These are phyloP conservation scores for Propithecus perrieri DNA, from an alignment of 2,797 vertebrate species.

Conservation along the genomic window DNA sequence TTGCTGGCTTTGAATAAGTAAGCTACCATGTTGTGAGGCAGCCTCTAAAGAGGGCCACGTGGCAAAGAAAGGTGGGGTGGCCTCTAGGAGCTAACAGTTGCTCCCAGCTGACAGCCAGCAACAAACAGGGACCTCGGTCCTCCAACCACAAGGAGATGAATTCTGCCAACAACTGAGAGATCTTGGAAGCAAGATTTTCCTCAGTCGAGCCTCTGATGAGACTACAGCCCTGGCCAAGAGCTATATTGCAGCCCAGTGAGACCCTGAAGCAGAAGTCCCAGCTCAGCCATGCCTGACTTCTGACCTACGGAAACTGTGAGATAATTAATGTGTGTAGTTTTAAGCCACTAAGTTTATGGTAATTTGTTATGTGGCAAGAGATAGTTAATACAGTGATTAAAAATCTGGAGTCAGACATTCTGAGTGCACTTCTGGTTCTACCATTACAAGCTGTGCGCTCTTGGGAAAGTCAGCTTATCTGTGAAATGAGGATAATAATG, in stretches of 20 bases:
- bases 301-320: background rate
- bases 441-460: background rate
- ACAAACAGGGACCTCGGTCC: background rate
- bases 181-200: background rate
- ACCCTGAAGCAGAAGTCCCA: background rate
- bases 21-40: background rate
- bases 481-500: background rate
- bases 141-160: background rate
- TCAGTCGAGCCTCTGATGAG: background rate
- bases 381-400: background rate
- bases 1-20: background rate
- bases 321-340: background rate
- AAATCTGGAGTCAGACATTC: background rate
- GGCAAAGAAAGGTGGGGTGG: background rate
- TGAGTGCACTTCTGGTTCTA: background rate
- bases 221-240: background rate
- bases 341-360: background rate
- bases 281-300: background rate
- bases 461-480: background rate
- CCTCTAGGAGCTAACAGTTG: background rate
- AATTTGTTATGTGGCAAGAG: background rate
- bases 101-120: background rate
- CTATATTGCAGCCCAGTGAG: background rate
- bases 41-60: background rate
- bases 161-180: background rate